Evolutionary conservation across 1,140 invertebrate species (phyloP).

Genomic region (Diorhabda sublineata): DNA sequence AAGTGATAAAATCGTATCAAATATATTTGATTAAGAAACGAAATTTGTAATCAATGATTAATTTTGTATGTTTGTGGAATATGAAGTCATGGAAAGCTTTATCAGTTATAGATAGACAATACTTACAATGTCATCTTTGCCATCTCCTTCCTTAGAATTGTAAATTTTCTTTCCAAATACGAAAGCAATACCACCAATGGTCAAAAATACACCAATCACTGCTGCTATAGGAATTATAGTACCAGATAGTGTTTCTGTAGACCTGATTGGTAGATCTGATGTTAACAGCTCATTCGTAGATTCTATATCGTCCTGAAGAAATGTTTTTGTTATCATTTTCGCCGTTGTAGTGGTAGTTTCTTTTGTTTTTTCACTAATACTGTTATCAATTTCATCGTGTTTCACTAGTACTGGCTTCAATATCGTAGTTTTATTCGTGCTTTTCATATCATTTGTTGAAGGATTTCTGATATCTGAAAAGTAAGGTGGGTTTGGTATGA

Average conservation of each 20-base stretch:
- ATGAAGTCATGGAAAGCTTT: too few relatives aligned
- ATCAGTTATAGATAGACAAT: background rate
- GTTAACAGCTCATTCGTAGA: slow-evolving; percentile 8
- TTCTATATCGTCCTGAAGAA: slow-evolving; percentile 5
- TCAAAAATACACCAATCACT: slow-evolving; percentile 54
- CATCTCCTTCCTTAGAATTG: slow-evolving; percentile 50
- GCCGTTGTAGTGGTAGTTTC: slow-evolving; percentile 3
- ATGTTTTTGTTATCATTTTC: slow-evolving; percentile 5
- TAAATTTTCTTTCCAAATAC: slow-evolving; percentile 57
- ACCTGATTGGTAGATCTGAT: slow-evolving; percentile 42
- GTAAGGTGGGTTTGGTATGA: slow-evolving; percentile 11
- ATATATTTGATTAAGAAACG: too few relatives aligned
- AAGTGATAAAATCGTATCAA: too few relatives aligned
- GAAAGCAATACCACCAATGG: slow-evolving; percentile 52
- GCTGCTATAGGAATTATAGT: slow-evolving; percentile 58
- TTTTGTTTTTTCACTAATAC: slow-evolving; percentile 8
- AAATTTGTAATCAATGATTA: too few relatives aligned
- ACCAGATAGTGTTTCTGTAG: slow-evolving; percentile 49
- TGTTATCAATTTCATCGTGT: slow-evolving; percentile 11
- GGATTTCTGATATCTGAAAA: background rate
- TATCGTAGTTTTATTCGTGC: slow-evolving; percentile 4
- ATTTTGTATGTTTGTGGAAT: too few relatives aligned
- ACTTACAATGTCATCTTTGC: slow-evolving; percentile 59
- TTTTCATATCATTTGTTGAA: background rate
- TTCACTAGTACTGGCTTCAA: slow-evolving; percentile 10